Evolutionary conservation across 2,797 vertebrate species (phyloP).

Genomic region (Paramormyrops hopkinsi): DNA sequence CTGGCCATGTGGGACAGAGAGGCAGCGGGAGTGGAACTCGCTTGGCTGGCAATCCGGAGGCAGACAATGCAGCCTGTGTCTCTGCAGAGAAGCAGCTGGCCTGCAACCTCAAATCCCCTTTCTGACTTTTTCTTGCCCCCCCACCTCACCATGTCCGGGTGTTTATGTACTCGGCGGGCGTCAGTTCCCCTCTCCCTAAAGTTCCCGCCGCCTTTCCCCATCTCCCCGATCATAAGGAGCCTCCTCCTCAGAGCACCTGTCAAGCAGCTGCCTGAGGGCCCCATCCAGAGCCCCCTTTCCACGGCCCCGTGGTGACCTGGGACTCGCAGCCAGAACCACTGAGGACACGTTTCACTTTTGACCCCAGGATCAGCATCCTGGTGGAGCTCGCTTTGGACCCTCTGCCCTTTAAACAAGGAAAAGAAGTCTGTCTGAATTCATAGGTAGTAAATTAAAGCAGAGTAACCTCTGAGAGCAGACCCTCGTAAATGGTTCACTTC

Average conservation of each 20-base stretch:
- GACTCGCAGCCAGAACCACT: neutral
- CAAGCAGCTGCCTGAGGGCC: neutral
- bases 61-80: slow-evolving; percentile 49
- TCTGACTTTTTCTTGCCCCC: slow-evolving; percentile 31
- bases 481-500: slow-evolving; percentile 31
- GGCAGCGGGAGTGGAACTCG: slow-evolving; percentile 23
- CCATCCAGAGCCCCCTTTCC: neutral
- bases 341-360: neutral
- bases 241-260: neutral
- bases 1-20: slow-evolving; percentile 26
- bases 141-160: neutral
- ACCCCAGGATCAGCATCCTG: neutral
- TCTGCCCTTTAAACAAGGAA: neutral
- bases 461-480: slow-evolving; percentile 15
- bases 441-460: neutral
- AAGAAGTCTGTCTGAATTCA: slow-evolving; percentile 1
- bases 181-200: slow-evolving; percentile 27
- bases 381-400: neutral
- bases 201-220: slow-evolving; percentile 33
- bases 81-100: slow-evolving; percentile 45
- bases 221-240: slow-evolving; percentile 18
- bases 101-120: slow-evolving; percentile 42
- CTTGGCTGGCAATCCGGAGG: slow-evolving; percentile 39
- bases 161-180: slow-evolving; percentile 18
- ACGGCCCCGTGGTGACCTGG: neutral